Evolutionary conservation across 2,888 invertebrate species (phyloP).

Genomic region (Mythimna impura): DNA sequence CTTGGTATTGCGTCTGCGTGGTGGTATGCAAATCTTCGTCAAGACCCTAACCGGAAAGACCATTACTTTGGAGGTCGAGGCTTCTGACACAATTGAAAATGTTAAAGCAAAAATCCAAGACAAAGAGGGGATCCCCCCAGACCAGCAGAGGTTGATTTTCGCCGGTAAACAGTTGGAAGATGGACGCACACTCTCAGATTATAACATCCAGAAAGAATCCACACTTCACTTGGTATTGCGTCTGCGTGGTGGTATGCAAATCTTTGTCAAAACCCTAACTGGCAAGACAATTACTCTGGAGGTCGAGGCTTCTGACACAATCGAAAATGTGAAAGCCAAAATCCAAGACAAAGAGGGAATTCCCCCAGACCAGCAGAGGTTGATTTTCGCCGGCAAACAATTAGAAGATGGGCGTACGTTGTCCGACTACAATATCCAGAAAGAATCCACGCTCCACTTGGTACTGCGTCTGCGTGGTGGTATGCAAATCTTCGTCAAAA

Average conservation of each 20-base stretch:
- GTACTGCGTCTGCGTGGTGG: constrained; percentile 60
- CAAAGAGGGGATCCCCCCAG: constrained; percentile 71
- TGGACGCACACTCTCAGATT: constrained; percentile 67
- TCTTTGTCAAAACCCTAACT: constrained; percentile 69
- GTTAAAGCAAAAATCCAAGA: constrained; percentile 65
- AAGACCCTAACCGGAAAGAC: constrained; percentile 70
- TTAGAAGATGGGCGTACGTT: constrained; percentile 71
- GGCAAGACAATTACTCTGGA: constrained; percentile 72
- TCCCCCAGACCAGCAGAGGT: constrained; percentile 73
- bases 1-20: constrained; percentile 65
- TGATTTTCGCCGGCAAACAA: constrained; percentile 76
- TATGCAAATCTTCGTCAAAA: constrained; percentile 63
- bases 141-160: constrained; percentile 72
- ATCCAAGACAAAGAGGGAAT: constrained; percentile 75
- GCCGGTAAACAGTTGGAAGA: constrained; percentile 72
- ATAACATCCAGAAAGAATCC: constrained; percentile 72
- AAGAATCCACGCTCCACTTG: constrained; percentile 53
- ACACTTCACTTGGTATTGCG: constrained; percentile 68
- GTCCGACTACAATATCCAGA: constrained; percentile 71
- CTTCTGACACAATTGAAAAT: constrained; percentile 65
- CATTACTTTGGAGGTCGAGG: constrained; percentile 65
- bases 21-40: constrained; percentile 71
- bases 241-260: constrained; percentile 71
- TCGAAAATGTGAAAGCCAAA: constrained; percentile 75
- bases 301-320: constrained; percentile 73